Evolutionary conservation across 2,113 vertebrate genomes (phyloP), one percentile per base, ranked within the genome.

Genomic region (Microtus ochrogaster): DNA sequence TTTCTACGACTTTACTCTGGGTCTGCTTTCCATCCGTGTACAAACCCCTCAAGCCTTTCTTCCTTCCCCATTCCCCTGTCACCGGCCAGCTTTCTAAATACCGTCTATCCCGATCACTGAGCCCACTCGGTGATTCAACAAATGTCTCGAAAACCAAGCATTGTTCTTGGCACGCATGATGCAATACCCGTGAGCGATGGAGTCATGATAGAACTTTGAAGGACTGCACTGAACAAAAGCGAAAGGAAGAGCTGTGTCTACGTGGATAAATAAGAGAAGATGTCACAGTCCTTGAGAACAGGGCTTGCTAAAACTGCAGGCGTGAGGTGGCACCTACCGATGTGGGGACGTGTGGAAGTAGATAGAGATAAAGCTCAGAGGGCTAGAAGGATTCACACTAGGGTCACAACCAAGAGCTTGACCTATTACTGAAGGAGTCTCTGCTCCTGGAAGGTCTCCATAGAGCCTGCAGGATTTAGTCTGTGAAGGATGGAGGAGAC

Each of bases 331-430:
- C 22, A 11, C 22, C 52, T 47, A 33, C 0, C 7, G 3, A 39
- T 9, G n/a, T 24, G 10, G 41, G 12, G 26, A 9, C 6, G 19
- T 14, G 7, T 55, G 0, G 14, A 19, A 3, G 39, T 0, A 5
- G 39, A 10, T 0, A 5, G n/a, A 74, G 52, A 3, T 24, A 55
- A 73, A 14, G 5, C 36, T 4, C 0, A 4, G 2, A 49, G 17
- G 12, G 36, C 4, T 30, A 14, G 36, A 55, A 21, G 7, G 12
- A 44, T 3, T 4, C 30, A 30, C 24, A 17, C 1, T 9, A 66
- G 8, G 2, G 77, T 72, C 41, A 55, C 9, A 66, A 39, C 3
- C 44, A n/a, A 49, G 39, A 90, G n/a, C 58, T 14, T 49, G 73
- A 39, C 30, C 30, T 90, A n/a, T 39, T 83, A 52, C n/a, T 33